phyloP scores from a whole-genome alignment of 2,113 vertebrate species.

The Stigmatopora argus region DNA sequence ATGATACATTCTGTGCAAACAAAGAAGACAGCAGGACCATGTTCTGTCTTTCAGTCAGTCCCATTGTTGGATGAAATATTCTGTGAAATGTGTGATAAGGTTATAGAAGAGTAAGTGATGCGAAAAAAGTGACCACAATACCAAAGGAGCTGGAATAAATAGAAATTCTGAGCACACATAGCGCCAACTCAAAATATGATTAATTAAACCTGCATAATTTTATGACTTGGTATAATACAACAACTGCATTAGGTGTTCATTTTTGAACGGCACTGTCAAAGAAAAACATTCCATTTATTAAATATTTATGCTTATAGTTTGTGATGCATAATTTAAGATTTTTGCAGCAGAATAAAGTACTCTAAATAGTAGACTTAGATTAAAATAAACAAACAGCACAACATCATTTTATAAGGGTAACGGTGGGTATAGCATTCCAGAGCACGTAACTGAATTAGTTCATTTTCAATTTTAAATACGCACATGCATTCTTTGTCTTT shows the following conservation, averaged over 20 bases:
- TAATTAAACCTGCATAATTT: too few relatives aligned
- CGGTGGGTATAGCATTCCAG: background rate
- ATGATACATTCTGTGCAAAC: background rate
- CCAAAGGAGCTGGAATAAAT: conserved; percentile 14
- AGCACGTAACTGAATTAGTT: background rate
- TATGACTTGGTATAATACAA: background rate
- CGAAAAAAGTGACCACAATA: conserved; percentile 20
- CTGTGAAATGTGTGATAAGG: conserved; percentile 19
- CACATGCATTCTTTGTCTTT: background rate
- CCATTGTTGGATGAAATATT: conserved; percentile 16
- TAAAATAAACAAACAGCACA: background rate
- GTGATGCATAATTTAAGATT: background rate
- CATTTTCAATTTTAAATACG: background rate
- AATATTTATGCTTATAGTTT: background rate
- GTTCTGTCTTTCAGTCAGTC: background rate
- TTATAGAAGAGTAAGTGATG: conserved; percentile 26
- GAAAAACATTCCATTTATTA: background rate
- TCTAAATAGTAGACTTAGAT: background rate
- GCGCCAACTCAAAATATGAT: background rate
- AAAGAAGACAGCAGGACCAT: background rate
- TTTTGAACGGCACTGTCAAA: background rate
- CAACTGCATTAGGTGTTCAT: background rate
- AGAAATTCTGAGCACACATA: conserved; percentile 18
- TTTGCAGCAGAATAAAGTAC: background rate
- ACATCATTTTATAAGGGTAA: background rate